A percentile compares a stretch with the other conserved stretches of the same genome.
These are phyloP conservation scores for Neotoma lepida DNA, from an alignment of 2,113 vertebrate species.

Conservation along the genomic window DNA sequence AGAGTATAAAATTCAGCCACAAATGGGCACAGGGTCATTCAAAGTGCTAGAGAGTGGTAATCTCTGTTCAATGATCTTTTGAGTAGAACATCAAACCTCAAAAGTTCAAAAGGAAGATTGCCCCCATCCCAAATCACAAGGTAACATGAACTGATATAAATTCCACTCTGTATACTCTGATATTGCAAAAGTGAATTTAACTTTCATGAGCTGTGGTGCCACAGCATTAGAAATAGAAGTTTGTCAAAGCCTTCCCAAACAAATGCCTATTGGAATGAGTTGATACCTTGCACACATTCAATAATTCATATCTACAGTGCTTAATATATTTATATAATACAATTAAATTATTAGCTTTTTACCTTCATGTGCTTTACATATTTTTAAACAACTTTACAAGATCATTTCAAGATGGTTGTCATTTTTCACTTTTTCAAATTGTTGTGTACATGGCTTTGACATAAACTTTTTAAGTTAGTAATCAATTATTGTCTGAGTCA, in stretches of 20 bases:
- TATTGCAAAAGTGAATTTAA: not conserved
- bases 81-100: not conserved
- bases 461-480: not conserved
- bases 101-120: constrained; percentile 23
- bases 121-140: not conserved
- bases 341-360: not conserved
- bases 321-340: constrained; percentile 21
- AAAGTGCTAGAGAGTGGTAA: not conserved
- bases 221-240: not conserved
- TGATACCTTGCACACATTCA: not conserved
- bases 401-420: not conserved
- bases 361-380: not conserved
- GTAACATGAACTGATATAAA: not conserved
- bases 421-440: constrained; percentile 40
- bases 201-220: not conserved
- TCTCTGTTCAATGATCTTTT: not conserved
- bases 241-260: constrained; percentile 1
- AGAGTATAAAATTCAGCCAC: not conserved
- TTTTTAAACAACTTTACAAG: constrained; percentile 21
- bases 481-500: not conserved
- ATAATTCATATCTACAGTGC: not conserved
- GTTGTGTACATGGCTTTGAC: not conserved
- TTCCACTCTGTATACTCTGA: not conserved
- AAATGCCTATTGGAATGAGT: not conserved
- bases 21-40: not conserved